A percentile compares a stretch with the other conserved stretches of the same genome.
These are phyloP conservation scores for Eupithecia vulgata DNA, from an alignment of 2,888 invertebrate genomes.

Conservation along the genomic window DNA sequence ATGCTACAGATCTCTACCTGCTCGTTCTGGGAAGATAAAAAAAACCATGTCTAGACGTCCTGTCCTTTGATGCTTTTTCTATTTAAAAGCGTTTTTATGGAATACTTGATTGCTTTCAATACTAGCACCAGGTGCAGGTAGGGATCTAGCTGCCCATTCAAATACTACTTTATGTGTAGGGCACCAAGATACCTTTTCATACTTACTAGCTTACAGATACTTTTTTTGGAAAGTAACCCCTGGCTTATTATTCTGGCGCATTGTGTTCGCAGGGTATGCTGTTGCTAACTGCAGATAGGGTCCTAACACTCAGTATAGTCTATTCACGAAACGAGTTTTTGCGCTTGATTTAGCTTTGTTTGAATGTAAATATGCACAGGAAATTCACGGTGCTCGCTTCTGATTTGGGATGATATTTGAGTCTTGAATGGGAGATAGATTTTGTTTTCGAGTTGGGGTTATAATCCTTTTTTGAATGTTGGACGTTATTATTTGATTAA, in stretches of 20 bases:
- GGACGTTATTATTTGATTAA: slow-evolving; percentile 40
- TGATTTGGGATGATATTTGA: slow-evolving; percentile 28
- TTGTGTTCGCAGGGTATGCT: slow-evolving; percentile 41
- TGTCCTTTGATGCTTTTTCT: slow-evolving; percentile 76
- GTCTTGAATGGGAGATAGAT: slow-evolving; percentile 20
- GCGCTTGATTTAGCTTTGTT: slow-evolving; percentile 22
- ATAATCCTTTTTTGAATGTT: slow-evolving; percentile 30
- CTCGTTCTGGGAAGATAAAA: slow-evolving; percentile 69
- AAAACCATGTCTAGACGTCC: slow-evolving; percentile 80
- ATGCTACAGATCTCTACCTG: slow-evolving; percentile 70
- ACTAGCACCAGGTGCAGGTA: slow-evolving; percentile 79
- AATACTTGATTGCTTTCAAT: slow-evolving; percentile 69
- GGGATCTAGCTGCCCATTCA: slow-evolving; percentile 55
- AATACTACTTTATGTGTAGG: slow-evolving; percentile 67
- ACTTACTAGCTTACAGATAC: slow-evolving; percentile 51
- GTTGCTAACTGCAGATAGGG: slow-evolving; percentile 43
- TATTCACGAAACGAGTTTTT: slow-evolving; percentile 40
- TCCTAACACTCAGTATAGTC: slow-evolving; percentile 38
- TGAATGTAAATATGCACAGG: slow-evolving; percentile 24
- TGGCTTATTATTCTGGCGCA: slow-evolving; percentile 42
- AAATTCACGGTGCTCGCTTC: slow-evolving; percentile 25
- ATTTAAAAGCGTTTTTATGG: slow-evolving; percentile 74
- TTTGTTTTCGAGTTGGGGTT: slow-evolving; percentile 23
- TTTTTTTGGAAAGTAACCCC: slow-evolving; percentile 53
- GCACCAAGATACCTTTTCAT: slow-evolving; percentile 61